These are phyloP conservation scores for Rissa tridactyla DNA, from an alignment of 2,113 vertebrate genomes.

Conservation along the genomic window DNA sequence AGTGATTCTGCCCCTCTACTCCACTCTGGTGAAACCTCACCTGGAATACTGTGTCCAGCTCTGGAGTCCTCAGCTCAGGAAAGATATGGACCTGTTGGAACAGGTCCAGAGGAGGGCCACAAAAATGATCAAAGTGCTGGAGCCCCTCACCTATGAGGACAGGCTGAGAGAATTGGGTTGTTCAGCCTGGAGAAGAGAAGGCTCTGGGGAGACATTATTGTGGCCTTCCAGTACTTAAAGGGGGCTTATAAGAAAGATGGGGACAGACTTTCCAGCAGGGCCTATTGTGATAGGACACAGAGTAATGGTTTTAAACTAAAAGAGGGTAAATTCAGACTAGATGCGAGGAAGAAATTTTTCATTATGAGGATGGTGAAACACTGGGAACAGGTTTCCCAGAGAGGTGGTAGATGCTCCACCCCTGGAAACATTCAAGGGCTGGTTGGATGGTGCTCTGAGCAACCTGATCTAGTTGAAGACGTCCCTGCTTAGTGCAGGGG, in stretches of 20 bases:
- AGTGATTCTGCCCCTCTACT: too few relatives aligned
- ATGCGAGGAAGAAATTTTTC: neutral
- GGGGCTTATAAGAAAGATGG: neutral
- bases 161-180: neutral
- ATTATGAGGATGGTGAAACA: rapidly evolving
- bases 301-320: neutral
- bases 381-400: neutral
- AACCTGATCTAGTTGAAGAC: neutral
- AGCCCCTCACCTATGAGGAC: neutral
- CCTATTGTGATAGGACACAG: neutral
- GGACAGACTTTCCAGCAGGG: neutral
- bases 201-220: neutral
- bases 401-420: neutral
- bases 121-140: neutral
- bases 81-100: neutral
- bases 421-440: neutral
- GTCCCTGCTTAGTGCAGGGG: rapidly evolving
- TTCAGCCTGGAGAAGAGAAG: neutral
- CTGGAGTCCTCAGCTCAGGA: rapidly evolving
- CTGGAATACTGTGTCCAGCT: too few relatives aligned
- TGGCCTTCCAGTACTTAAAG: neutral
- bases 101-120: neutral
- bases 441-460: rapidly evolving
- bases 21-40: too few relatives aligned
- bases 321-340: neutral